Base-by-base conservation (phyloP, 2,797 vertebrate species). In the Macropodus opercularis region DNA sequence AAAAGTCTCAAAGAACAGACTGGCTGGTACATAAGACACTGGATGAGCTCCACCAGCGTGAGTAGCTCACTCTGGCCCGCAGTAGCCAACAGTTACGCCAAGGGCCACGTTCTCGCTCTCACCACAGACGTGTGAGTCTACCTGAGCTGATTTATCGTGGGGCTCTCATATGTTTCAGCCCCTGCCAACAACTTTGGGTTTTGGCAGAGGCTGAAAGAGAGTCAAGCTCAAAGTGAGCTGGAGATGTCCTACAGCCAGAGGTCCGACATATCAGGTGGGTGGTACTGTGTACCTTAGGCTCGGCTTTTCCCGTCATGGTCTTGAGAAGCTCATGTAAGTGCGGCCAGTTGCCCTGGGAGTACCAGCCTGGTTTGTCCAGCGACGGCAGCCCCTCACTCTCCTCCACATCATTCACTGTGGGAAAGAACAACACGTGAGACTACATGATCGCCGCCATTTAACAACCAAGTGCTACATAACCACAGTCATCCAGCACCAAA, bases 361-460 rank as follows among this genome's bases (percentile, higher is more conserved):
- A 98, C 96, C 96, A 98, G 67, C 96, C 96, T 0, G 95, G 94
- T 55, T 95, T 96, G 47, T 98, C 95, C 81, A 98, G 85, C 2
- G 90, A 91, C 0, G 91, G 90, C 53, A 98, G 87, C 3, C 90
- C 91, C 65, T 95, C 94, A 14, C 65, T 87, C 63, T 92, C 91
- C 80, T 98, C 97, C 65, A 95, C 92, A 0, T 98, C 95, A 15
- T 94, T 94, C 71, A 96, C 96, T 98, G 89, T 21, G 64, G 19
- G 31, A 53, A 24, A 9, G 74, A 77, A 76, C 26, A 68, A 14
- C 53, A 26, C 63, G 23, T 35, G 15, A 39, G 44, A 27, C 11
- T 31, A 4, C 4, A 23, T 4, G 10, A n/a, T 38, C 3, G 0
- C 22, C 57, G 46, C 31, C 40, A 50, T 58, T 46, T 53, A 22